Evolutionary conservation across 2,888 invertebrate species (phyloP).

Genomic region (Xanthorhoe spadicearia): DNA sequence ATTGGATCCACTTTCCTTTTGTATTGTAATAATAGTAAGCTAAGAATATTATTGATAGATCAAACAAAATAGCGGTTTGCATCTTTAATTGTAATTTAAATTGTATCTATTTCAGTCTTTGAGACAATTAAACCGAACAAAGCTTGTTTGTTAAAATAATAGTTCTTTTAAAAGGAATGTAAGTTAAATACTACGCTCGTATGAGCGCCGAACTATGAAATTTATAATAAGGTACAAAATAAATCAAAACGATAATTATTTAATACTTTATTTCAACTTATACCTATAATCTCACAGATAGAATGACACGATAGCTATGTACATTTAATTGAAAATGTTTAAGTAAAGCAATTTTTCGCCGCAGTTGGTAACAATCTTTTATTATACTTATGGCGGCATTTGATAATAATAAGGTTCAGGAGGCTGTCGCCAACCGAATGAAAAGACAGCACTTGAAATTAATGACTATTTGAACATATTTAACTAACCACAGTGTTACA

Average conservation of each 20-base stretch:
- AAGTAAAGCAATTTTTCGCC: not conserved
- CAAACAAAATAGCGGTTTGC: not conserved
- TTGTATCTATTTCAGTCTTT: not conserved
- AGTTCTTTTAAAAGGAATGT: no score
- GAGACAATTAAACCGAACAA: not conserved
- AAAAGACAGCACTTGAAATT: no score
- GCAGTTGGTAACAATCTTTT: not conserved
- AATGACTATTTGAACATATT: no score
- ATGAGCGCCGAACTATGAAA: no score
- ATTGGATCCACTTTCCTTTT: not conserved
- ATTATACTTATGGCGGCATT: not conserved
- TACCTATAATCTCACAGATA: constrained; percentile 29
- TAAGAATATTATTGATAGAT: not conserved
- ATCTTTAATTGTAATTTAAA: not conserved
- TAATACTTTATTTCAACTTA: constrained; percentile 24
- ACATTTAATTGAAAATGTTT: not conserved
- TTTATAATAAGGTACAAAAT: not conserved
- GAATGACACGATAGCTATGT: not conserved
- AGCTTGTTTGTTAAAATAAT: no score
- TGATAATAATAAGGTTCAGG: no score
- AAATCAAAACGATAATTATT: not conserved
- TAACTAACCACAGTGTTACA: no score
- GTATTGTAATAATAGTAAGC: not conserved
- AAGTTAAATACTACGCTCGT: no score
- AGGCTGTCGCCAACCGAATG: no score